Evolutionary conservation across 2,113 vertebrate genomes (phyloP), one percentile per base, ranked within the genome.

Genomic region (Tachysurus vachellii): DNA sequence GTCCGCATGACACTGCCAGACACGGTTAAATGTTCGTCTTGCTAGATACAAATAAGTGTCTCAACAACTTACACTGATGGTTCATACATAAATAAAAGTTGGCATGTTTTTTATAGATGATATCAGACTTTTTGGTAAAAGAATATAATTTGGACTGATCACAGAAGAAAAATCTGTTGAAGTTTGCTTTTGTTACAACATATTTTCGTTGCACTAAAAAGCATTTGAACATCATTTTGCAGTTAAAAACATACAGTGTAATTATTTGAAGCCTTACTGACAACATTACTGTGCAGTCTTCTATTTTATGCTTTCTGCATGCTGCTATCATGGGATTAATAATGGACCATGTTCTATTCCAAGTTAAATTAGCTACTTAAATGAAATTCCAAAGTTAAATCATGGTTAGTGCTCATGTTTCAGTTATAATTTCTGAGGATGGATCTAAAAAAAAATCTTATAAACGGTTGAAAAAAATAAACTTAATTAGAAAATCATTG

Each of bases 1-100:
- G 87, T 83, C 86, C 85, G 89, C 91, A 73, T 90, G 90, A 92
- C 89, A 93, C 71, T 85, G 85, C 90, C 83, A 85, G 76, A 86
- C 85, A 88, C 80, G 88, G 90, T 89, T 87, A 87, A 87, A 90
- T 91, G 91, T 93, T 92, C 88, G 90, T 92, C 92, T 93, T 84
- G 70, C 93, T 93, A 91, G 88, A 94, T 89, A 89, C 92, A 94
- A 94, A 93, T 93, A 89, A 93, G 90, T 88, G 92, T 87, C 91
- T 80, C 86, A 89, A 87, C 83, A 89, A 86, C 70, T 66, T 85
- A 59, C 56, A 80, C 71, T 77, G 44, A 83, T 26, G 36, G 59
- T 84, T 62, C 68, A 87, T 53, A 86, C 81, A 89, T 84, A 87
- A 85, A 64, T 62, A 57, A 86, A 31, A 62, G 16, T 7, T n/a